Conservation (phyloP, 2,797 vertebrate species). For the Stomatorhinus walkeri region DNA sequence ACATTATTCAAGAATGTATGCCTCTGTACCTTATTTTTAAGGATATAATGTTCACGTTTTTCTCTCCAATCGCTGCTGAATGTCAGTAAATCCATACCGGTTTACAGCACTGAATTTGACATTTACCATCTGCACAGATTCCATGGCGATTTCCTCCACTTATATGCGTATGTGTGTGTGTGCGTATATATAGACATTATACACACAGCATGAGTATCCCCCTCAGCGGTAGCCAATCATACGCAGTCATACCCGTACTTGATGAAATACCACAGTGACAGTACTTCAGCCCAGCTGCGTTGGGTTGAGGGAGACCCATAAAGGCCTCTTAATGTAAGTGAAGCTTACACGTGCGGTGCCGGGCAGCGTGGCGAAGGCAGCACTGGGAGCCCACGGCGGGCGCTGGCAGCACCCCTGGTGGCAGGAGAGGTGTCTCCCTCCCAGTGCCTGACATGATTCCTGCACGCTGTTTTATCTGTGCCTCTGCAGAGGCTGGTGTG, state of each 20-base stretch:
- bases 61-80: background rate
- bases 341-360: background rate
- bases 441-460: slow-evolving; percentile 23
- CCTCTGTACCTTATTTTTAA: background rate
- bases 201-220: background rate
- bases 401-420: background rate
- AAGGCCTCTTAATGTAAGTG: background rate
- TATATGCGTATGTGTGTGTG: background rate
- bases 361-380: background rate
- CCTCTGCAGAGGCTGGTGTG: background rate
- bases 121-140: background rate
- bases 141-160: background rate
- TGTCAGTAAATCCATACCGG: background rate
- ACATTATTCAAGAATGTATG: background rate
- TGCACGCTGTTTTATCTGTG: slow-evolving; percentile 18
- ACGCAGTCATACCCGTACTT: background rate
- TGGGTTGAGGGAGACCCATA: background rate
- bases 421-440: background rate
- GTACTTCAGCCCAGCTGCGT: too few relatives aligned
- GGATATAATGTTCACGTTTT: background rate
- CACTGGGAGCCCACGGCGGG: background rate
- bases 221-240: background rate
- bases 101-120: background rate
- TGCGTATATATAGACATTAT: background rate
- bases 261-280: background rate